These are phyloP conservation scores for Heliornis fulica DNA, from an alignment of 2,113 vertebrate genomes.

Conservation along the genomic window DNA sequence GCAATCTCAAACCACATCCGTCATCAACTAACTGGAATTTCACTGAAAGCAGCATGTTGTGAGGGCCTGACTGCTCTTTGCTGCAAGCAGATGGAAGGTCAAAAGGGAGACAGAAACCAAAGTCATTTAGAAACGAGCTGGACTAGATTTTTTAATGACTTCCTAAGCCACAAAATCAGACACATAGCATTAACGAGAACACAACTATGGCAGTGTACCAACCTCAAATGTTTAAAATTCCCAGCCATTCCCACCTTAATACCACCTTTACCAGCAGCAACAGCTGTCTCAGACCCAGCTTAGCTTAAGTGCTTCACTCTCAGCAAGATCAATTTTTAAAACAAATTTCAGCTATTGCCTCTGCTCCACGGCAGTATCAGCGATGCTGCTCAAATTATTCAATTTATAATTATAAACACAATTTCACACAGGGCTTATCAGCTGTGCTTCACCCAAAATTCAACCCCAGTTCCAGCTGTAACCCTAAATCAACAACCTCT, in stretches of 20 bases:
- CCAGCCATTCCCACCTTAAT: background rate
- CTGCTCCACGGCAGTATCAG: background rate
- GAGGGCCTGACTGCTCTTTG: background rate
- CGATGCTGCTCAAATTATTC: background rate
- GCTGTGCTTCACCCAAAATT: background rate
- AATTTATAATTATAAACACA: background rate
- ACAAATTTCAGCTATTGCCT: background rate
- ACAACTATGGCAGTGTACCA: background rate
- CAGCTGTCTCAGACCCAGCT: background rate
- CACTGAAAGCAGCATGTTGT: background rate
- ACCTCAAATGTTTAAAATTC: background rate
- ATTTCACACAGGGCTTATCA: background rate
- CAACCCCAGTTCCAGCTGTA: background rate
- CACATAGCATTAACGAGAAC: background rate
- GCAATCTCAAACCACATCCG: background rate
- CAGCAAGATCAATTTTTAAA: background rate
- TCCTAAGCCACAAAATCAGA: background rate
- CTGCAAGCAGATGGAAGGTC: background rate
- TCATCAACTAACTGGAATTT: background rate
- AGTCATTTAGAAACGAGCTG: background rate
- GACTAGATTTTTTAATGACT: background rate
- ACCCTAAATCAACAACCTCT: background rate
- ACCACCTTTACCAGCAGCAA: background rate
- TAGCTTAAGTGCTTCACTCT: background rate
- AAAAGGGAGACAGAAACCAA: background rate